Conservation (phyloP, 2,797 vertebrate species). For the Anguilla pacifica region DNA sequence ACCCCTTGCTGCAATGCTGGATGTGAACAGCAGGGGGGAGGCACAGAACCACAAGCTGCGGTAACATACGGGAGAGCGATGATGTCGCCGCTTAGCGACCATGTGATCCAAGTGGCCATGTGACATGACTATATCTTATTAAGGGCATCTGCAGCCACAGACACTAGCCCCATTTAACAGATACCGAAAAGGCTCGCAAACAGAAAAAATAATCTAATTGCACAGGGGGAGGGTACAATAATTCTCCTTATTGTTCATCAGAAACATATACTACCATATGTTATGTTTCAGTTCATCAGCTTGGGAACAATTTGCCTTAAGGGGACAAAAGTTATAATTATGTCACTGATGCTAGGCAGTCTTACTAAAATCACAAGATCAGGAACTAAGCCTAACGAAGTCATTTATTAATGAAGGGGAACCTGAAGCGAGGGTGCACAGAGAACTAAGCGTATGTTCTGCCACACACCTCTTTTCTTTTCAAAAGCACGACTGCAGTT, state of each 20-base stretch:
- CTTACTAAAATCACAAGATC: background rate
- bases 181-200: slow-evolving; percentile 25
- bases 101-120: slow-evolving; percentile 18
- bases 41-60: slow-evolving; percentile 65
- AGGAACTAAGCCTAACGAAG: background rate
- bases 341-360: background rate
- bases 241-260: background rate
- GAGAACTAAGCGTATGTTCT: background rate
- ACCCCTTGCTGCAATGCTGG: slow-evolving; percentile 16
- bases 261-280: background rate
- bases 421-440: background rate
- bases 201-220: background rate
- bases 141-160: slow-evolving; percentile 68
- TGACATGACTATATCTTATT: slow-evolving; percentile 64
- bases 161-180: slow-evolving; percentile 72
- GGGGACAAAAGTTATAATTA: background rate
- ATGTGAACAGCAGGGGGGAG: slow-evolving; percentile 5
- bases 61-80: slow-evolving; percentile 67
- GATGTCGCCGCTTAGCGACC: slow-evolving; percentile 51
- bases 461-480: background rate
- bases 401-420: background rate
- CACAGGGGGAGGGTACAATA: background rate
- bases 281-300: background rate
- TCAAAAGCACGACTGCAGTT: background rate
- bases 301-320: background rate